These are phyloP conservation scores for Microctenopoma lineatum DNA, from an alignment of 2,797 vertebrate genomes.

Conservation along the genomic window DNA sequence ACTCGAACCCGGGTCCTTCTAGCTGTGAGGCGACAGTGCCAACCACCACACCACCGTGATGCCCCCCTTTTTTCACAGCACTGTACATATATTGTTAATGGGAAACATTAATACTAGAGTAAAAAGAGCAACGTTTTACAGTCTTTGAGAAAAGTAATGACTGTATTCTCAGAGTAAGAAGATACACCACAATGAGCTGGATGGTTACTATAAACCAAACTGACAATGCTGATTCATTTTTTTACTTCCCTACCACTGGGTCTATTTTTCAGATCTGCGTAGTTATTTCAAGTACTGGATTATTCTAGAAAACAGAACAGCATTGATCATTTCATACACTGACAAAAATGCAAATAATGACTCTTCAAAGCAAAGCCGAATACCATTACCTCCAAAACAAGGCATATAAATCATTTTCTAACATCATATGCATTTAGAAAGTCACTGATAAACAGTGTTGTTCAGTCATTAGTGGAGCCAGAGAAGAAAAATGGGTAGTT, in stretches of 20 bases:
- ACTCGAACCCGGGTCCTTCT: too few species aligned
- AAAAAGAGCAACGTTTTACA: conserved; percentile 15
- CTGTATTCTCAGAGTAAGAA: conserved; percentile 15
- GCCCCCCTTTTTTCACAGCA: neutral
- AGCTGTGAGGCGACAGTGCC: too few species aligned
- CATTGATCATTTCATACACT: conserved; percentile 2
- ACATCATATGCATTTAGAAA: neutral
- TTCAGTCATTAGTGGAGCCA: neutral
- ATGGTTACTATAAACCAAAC: conserved; percentile 13
- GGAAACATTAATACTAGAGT: conserved; percentile 37
- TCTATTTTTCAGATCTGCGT: neutral
- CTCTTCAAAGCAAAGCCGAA: neutral
- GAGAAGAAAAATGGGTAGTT: neutral
- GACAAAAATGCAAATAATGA: neutral
- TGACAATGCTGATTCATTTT: conserved; percentile 6
- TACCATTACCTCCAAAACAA: neutral
- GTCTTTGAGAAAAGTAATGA: conserved; percentile 33
- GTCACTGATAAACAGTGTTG: neutral
- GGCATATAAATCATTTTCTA: neutral
- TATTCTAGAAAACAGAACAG: neutral
- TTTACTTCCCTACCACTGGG: neutral
- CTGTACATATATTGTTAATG: neutral
- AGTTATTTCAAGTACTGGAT: neutral
- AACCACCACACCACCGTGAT: too few species aligned
- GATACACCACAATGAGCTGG: conserved; percentile 6